A percentile compares a stretch with the other conserved stretches of the same genome.
phyloP scores from a whole-genome alignment of 2,113 vertebrate genomes.

The Tauraco erythrolophus region DNA sequence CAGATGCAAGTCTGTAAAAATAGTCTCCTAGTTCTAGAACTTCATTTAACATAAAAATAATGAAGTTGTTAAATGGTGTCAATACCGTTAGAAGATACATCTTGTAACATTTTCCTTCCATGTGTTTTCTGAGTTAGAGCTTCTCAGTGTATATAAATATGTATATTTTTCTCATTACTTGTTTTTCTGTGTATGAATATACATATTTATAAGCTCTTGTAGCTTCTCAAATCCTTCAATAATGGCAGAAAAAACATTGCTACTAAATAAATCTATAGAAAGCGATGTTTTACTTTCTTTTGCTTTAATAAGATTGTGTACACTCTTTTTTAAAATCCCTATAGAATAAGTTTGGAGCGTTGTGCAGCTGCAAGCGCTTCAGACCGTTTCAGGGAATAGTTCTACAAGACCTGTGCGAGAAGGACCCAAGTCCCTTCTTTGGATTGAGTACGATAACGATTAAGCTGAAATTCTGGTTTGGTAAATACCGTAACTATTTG shows the following conservation, averaged over 20 bases:
- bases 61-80: neutral
- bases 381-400: neutral
- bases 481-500: neutral
- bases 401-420: neutral
- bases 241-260: neutral
- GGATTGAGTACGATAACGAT: neutral
- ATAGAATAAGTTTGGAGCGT: neutral
- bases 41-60: neutral
- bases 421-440: neutral
- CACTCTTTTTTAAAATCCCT: neutral
- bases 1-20: neutral
- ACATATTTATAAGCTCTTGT: neutral
- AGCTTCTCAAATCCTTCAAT: neutral
- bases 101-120: neutral
- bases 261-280: neutral
- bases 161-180: neutral
- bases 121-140: neutral
- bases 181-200: neutral
- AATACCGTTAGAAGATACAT: neutral
- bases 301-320: neutral
- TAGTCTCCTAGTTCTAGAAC: neutral
- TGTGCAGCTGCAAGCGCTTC: neutral
- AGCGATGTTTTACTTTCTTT: neutral
- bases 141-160: neutral
- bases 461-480: neutral